These are phyloP conservation scores for Dyspetes luteomarginatus DNA, from an alignment of 2,888 invertebrate species.

Conservation along the genomic window DNA sequence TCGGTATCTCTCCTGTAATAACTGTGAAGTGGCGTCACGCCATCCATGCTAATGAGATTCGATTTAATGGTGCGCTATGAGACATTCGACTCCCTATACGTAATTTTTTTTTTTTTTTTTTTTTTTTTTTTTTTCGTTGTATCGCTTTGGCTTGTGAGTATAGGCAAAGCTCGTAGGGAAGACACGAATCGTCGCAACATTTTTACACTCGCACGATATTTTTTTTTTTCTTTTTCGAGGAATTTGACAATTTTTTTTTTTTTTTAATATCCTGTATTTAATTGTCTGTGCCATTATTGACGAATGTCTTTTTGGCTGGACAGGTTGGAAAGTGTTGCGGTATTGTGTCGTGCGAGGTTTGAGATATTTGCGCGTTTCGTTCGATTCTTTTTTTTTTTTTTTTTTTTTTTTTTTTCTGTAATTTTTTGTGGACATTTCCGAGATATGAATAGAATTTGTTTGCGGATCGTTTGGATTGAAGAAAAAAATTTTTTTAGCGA, in stretches of 20 bases:
- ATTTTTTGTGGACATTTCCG: too few species aligned
- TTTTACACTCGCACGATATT: not conserved
- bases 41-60: slow-evolving; percentile 79
- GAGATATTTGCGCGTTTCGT: not conserved
- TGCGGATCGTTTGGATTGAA: too few species aligned
- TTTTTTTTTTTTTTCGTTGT: slow-evolving; percentile 29
- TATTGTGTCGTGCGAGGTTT: not conserved
- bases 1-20: slow-evolving; percentile 82
- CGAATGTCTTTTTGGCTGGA: not conserved
- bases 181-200: not conserved
- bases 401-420: not conserved
- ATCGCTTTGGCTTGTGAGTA: slow-evolving; percentile 4
- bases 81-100: slow-evolving; percentile 64
- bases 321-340: not conserved
- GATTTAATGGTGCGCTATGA: slow-evolving; percentile 76
- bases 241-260: slow-evolving; percentile 7
- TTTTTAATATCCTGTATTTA: slow-evolving; percentile 27
- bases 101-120: slow-evolving; percentile 50
- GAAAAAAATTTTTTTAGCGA: too few species aligned
- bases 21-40: slow-evolving; percentile 80
- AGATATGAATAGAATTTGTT: too few species aligned
- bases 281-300: slow-evolving; percentile 4
- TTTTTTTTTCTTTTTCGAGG: slow-evolving; percentile 9
- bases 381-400: slow-evolving; percentile 11
- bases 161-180: not conserved